Evolutionary conservation across 2,797 vertebrate species (phyloP).

Genomic region (Sebastes matsubarae): DNA sequence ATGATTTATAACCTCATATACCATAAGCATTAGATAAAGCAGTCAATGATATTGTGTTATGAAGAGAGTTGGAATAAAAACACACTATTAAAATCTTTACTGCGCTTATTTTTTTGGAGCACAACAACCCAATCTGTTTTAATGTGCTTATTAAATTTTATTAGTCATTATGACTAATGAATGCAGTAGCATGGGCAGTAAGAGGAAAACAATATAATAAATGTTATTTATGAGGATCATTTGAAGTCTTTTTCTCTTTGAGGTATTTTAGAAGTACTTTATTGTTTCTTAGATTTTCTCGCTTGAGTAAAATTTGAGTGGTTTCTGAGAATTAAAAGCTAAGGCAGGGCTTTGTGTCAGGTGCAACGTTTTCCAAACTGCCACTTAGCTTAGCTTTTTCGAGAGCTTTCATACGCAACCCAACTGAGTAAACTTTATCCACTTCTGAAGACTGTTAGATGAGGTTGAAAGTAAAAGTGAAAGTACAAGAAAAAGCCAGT

Average conservation of each 20-base stretch:
- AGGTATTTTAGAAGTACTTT: background rate
- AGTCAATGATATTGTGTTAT: background rate
- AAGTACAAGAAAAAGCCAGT: background rate
- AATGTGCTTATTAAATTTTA: constrained; percentile 9
- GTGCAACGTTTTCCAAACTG: background rate
- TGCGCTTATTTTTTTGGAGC: background rate
- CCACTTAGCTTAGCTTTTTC: background rate
- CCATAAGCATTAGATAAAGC: background rate
- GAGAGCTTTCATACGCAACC: background rate
- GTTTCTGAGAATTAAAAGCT: background rate
- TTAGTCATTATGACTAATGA: background rate
- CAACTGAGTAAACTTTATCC: background rate
- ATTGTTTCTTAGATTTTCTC: background rate
- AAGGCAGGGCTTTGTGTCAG: background rate
- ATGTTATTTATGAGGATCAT: background rate
- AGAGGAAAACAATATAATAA: background rate
- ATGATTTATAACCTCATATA: background rate
- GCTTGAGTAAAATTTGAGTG: background rate
- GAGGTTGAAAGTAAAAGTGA: background rate
- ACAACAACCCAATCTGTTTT: background rate
- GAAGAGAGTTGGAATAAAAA: constrained; percentile 1
- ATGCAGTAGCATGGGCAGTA: background rate
- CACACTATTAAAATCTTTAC: background rate
- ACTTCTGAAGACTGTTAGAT: background rate
- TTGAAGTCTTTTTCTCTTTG: background rate